phyloP scores from a whole-genome alignment of 2,888 invertebrate species.

The Suillia variegata region DNA sequence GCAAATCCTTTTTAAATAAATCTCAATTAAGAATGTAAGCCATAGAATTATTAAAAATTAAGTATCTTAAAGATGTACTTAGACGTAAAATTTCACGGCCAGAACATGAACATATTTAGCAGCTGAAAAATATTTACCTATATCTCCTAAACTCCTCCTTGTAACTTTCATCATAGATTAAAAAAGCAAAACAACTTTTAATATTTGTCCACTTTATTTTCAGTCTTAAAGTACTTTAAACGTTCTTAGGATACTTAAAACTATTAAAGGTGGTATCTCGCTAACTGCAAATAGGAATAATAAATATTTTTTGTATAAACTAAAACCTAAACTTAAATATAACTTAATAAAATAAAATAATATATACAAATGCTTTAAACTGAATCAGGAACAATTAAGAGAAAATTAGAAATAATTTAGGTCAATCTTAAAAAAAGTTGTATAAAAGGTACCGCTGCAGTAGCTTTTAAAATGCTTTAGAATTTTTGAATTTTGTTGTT shows the following conservation, averaged over 20 bases:
- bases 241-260: not conserved
- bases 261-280: not conserved
- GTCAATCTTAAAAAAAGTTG: not conserved
- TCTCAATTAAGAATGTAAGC: too few relatives aligned
- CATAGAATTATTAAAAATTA: too few relatives aligned
- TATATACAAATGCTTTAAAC: not conserved
- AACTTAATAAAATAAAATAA: not conserved
- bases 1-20: too few relatives aligned
- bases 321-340: not conserved
- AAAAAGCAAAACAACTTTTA: too few relatives aligned
- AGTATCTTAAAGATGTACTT: too few relatives aligned
- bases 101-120: too few relatives aligned
- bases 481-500: too few relatives aligned
- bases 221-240: constrained; percentile 30
- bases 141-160: too few relatives aligned
- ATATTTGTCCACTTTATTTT: constrained; percentile 17
- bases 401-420: not conserved
- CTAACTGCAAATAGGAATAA: not conserved
- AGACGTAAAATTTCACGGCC: too few relatives aligned
- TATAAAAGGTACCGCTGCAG: constrained; percentile 6
- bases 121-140: too few relatives aligned
- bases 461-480: not conserved
- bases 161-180: too few relatives aligned
- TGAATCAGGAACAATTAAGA: constrained; percentile 44
- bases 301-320: not conserved